A percentile compares a stretch with the other conserved stretches of the same genome.
Evolutionary conservation across 2,113 vertebrate species (phyloP).

Genomic region (Notarius quadriscutis): DNA sequence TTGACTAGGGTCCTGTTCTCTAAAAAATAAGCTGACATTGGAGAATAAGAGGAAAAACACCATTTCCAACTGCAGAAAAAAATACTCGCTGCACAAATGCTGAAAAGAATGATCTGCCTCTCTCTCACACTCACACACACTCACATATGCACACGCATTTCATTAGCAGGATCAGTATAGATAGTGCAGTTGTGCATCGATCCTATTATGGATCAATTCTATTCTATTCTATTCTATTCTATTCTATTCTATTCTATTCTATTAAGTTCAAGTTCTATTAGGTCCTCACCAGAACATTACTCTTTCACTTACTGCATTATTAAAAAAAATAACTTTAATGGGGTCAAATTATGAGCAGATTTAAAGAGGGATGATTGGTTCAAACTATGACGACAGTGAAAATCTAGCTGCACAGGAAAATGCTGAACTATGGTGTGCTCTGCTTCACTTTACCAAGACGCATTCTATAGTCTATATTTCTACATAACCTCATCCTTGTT

Average conservation of each 20-base stretch:
- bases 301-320: constrained; percentile 1
- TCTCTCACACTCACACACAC: background rate
- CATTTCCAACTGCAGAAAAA: constrained; percentile 5
- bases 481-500: background rate
- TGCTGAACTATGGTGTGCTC: background rate
- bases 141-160: background rate
- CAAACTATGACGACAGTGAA: background rate
- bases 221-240: too few species aligned
- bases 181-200: constrained; percentile 14
- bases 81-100: constrained; percentile 7
- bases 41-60: constrained; percentile 11
- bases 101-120: background rate
- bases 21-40: background rate
- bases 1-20: constrained; percentile 9
- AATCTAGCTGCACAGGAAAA: too few species aligned
- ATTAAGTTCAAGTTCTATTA: constrained; percentile 5
- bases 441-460: background rate
- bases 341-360: background rate
- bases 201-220: background rate
- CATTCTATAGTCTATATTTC: background rate
- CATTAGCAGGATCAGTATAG: background rate
- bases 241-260: constrained; percentile 3
- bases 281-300: background rate
- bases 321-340: background rate
- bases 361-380: background rate